These are phyloP conservation scores for Ctenicera cuprea DNA, from an alignment of 2,888 invertebrate species.

Conservation along the genomic window DNA sequence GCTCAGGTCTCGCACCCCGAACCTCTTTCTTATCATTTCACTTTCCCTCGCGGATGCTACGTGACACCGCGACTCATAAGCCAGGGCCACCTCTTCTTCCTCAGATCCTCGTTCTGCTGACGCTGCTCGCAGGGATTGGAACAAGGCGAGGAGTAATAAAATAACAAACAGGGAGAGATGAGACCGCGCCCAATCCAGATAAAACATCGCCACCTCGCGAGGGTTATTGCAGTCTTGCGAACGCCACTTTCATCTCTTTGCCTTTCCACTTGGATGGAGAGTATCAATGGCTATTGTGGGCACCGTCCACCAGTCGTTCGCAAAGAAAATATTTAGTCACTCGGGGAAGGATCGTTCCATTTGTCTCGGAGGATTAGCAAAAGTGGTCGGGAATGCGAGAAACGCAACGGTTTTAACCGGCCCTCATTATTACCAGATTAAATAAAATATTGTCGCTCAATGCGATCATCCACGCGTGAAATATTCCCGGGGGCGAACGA, in stretches of 20 bases:
- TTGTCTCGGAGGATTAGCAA: constrained; percentile 48
- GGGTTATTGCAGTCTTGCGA: constrained; percentile 57
- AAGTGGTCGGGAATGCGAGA: constrained; percentile 54
- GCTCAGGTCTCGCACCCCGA: constrained; percentile 45
- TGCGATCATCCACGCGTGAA: constrained; percentile 64
- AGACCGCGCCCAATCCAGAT: constrained; percentile 64
- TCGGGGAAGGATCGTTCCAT: constrained; percentile 28
- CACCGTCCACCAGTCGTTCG: constrained; percentile 25
- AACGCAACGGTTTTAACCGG: constrained; percentile 56
- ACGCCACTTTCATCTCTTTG: constrained; percentile 60
- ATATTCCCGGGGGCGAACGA: constrained; percentile 65
- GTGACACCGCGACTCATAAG: constrained; percentile 61
- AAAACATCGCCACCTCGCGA: constrained; percentile 56
- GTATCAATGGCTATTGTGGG: constrained; percentile 55
- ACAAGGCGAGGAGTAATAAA: constrained; percentile 66
- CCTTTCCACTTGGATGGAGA: constrained; percentile 57
- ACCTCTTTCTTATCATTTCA: constrained; percentile 52
- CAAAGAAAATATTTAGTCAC: constrained; percentile 47
- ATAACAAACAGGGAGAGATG: constrained; percentile 66
- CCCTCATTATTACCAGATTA: constrained; percentile 66
- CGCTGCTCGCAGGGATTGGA: constrained; percentile 65
- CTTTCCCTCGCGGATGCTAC: constrained; percentile 55
- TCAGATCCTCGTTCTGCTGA: constrained; percentile 60
- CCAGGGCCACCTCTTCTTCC: constrained; percentile 53
- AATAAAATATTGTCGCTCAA: constrained; percentile 64